Conservation (phyloP, 1,140 invertebrate species). For the Drosophila watanabei region DNA sequence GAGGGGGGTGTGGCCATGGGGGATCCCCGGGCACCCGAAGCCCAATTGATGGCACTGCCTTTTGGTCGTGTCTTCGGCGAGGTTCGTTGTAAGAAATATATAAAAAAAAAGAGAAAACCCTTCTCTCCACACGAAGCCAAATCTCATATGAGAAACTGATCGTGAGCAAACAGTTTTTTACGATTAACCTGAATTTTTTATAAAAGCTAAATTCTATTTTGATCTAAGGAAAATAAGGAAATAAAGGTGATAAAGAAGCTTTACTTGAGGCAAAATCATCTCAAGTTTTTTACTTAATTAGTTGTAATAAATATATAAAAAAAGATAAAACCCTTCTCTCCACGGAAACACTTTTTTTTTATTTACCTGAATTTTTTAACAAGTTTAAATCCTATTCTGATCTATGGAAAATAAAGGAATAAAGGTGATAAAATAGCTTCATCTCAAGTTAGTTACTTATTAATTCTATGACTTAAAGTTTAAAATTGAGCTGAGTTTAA, state of each 20-base stretch:
- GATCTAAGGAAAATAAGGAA: neutral
- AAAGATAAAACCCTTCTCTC: no score
- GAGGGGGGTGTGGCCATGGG: neutral
- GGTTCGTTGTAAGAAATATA: constrained; percentile 37
- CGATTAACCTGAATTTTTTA: neutral
- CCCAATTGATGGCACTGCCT: constrained; percentile 66
- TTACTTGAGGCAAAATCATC: no score
- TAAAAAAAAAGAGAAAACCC: constrained; percentile 73
- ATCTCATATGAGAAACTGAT: neutral
- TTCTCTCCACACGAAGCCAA: constrained; percentile 25
- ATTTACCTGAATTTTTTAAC: neutral
- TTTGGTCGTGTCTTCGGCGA: constrained; percentile 30
- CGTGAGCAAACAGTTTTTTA: constrained; percentile 7
- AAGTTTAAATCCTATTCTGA: neutral
- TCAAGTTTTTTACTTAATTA: no score
- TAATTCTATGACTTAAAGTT: no score
- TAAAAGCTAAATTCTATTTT: neutral
- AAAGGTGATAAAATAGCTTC: no score
- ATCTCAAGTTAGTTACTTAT: no score
- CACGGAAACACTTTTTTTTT: constrained; percentile 5
- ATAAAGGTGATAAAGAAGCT: no score
- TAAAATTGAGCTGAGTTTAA: neutral
- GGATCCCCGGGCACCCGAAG: constrained; percentile 40
- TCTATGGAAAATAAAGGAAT: neutral
- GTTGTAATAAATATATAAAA: no score